Evolutionary conservation across 2,797 vertebrate genomes (phyloP).

Genomic region (Spizella passerina): DNA sequence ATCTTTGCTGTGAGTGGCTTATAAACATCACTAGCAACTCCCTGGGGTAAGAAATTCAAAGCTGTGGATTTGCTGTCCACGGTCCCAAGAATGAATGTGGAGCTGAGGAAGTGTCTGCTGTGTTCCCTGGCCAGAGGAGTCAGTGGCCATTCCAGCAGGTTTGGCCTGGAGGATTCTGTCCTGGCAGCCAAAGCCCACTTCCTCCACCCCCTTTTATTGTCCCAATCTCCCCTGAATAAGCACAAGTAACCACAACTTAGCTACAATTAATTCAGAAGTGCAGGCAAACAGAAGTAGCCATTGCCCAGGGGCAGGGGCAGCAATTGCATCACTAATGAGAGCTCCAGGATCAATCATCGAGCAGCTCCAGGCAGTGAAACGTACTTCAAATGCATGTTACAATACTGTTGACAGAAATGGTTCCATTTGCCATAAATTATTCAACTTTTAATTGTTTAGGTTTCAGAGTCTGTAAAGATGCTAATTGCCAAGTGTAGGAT

Average conservation of each 20-base stretch:
- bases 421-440: slow-evolving; percentile 54
- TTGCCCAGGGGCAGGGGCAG: background rate
- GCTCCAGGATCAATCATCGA: slow-evolving; percentile 11
- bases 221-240: background rate
- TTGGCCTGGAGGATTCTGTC: background rate
- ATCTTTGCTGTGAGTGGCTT: background rate
- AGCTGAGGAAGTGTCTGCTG: background rate
- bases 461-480: slow-evolving; percentile 35
- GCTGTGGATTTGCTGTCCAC: background rate
- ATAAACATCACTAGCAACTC: background rate
- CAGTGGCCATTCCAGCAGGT: background rate
- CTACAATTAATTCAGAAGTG: background rate
- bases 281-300: background rate
- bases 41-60: background rate
- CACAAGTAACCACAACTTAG: background rate
- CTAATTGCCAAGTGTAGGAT: background rate
- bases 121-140: background rate
- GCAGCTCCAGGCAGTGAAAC: slow-evolving; percentile 1
- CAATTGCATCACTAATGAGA: slow-evolving; percentile 16
- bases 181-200: background rate
- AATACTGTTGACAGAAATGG: slow-evolving; percentile 12
- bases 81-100: background rate
- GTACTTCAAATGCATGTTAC: background rate
- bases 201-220: background rate
- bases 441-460: slow-evolving; percentile 49